Base-by-base conservation (phyloP, 92 coral and sea anemone genomes). In the Diadumene lineata region DNA sequence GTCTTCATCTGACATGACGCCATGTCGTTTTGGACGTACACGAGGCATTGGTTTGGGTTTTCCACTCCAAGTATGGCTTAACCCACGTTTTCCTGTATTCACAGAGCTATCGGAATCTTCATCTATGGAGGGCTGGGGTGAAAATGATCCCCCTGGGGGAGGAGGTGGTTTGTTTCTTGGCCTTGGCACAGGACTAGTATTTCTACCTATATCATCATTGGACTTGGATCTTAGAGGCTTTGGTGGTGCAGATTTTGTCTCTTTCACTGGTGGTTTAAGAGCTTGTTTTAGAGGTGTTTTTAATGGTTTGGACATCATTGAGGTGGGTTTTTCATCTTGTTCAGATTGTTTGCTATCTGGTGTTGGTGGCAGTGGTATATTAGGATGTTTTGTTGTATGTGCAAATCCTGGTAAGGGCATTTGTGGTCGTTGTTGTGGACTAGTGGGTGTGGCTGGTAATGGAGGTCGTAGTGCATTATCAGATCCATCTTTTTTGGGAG, bases 161-260 rank as follows among this genome's bases (percentile, higher is more conserved):
- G 96, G 98, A 2, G 92, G 98, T 46, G 98, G 97, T 79, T 87
- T 79, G 79, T 89, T 82, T 57, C 98, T 86, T 50, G 93, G 92
- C 62, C 90, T 69, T 30, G 97, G 90, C 10, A 85, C 86, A n/a
- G 97, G 97, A 63, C 87, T 85, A n/a, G 56, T 84, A 61, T 50
- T 73, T 32, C 64, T 82, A 17, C 53, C 60, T 22, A 82, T 67
- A 43, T 64, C 81, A 68, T 80, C 84, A 26, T 74, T 78, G 25
- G 86, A 63, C 50, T 79, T 86, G 61, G 76, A 81, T 63, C 78
- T 60, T 23, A 44, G 44, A 33, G 83, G 81, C 60, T 81, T 86
- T 16, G 77, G 10, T 3, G 90, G 86, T 8, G 76, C 80, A 29
- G 81, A 50, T 34, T 79, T 84, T 25, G 66, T 48, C 22, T 76